Evolutionary conservation across 2,797 vertebrate species (phyloP).

Genomic region (Halcyon chelicuti): DNA sequence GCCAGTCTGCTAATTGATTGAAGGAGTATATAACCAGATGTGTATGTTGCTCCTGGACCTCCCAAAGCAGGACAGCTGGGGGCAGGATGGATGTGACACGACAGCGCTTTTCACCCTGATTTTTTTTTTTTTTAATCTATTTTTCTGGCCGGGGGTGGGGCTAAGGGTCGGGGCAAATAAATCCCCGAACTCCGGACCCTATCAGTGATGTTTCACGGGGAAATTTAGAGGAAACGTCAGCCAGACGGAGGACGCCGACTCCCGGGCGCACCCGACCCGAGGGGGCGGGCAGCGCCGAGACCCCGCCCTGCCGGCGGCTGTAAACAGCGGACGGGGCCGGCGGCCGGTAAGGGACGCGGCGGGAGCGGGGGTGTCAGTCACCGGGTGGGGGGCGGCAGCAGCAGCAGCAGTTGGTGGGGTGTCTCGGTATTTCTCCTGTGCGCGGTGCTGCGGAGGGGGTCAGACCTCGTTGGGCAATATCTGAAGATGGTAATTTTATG

Average conservation of each 20-base stretch:
- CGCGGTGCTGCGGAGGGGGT: background rate
- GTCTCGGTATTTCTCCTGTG: background rate
- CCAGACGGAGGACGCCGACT: background rate
- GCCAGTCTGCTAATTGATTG: background rate
- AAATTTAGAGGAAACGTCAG: background rate
- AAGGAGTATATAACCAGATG: background rate
- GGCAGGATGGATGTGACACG: background rate
- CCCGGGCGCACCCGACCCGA: too few relatives aligned
- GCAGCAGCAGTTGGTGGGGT: background rate
- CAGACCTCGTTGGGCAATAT: background rate
- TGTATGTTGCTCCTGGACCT: background rate
- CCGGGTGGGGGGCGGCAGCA: background rate
- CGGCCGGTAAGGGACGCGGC: background rate
- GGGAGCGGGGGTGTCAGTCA: too few relatives aligned
- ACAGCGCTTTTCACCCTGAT: background rate
- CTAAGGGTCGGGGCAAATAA: too few relatives aligned
- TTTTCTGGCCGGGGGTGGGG: too few relatives aligned
- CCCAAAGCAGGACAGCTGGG: background rate
- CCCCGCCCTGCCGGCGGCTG: background rate
- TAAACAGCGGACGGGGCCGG: background rate
- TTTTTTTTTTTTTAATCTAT: too few relatives aligned
- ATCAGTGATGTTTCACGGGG: background rate
- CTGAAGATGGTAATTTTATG: too few relatives aligned
- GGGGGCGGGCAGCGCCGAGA: background rate
- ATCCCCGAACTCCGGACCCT: background rate